Evolutionary conservation across 92 coral and sea anemone genomes (phyloP).

Genomic region (Parazoanthus atlanticus): DNA sequence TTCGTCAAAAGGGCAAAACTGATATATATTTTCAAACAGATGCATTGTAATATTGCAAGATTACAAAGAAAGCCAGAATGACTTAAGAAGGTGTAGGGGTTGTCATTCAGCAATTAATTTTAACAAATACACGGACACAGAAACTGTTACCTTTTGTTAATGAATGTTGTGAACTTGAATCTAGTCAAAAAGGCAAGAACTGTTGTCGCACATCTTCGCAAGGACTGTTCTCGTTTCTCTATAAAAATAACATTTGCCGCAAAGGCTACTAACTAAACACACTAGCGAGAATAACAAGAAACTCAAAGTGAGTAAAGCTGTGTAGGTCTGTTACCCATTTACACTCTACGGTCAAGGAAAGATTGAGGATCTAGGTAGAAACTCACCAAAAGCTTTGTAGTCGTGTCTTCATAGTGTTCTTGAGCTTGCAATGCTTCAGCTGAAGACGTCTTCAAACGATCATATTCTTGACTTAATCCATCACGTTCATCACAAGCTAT

Average conservation of each 20-base stretch:
- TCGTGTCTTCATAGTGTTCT: constrained; percentile 15
- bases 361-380: neutral
- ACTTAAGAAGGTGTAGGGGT: neutral
- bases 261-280: too few species aligned
- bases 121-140: too few species aligned
- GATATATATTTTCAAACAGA: neutral
- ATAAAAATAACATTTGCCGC: too few species aligned
- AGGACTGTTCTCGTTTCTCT: too few species aligned
- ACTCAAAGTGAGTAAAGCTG: neutral
- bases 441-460: neutral
- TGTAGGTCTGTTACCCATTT: neutral
- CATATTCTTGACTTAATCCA: neutral
- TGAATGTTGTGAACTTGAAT: too few species aligned
- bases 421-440: neutral
- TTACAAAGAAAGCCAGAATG: too few species aligned
- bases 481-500: constrained; percentile 6
- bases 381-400: constrained; percentile 35
- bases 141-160: too few species aligned
- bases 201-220: too few species aligned
- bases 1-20: neutral
- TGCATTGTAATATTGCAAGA: too few species aligned
- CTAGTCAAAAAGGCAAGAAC: too few species aligned
- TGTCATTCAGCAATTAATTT: neutral
- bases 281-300: neutral
- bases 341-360: too few species aligned